Conservation (phyloP, 2,888 invertebrate species). For the Keiferia lycopersicella region DNA sequence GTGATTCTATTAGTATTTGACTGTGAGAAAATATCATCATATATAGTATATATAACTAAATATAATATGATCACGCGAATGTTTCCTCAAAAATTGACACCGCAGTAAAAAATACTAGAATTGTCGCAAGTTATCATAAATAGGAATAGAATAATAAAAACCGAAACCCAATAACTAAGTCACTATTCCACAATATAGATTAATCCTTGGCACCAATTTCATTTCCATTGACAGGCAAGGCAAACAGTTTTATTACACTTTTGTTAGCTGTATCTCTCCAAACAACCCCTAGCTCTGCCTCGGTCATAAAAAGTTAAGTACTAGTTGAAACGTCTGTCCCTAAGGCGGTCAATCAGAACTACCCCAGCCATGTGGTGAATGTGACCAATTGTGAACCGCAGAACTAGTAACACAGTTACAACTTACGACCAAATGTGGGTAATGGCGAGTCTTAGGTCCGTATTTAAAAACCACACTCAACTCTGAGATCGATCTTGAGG, state of each 20-base stretch:
- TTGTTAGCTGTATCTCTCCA: background rate
- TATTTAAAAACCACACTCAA: background rate
- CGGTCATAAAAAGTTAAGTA: background rate
- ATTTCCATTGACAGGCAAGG: background rate
- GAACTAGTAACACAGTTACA: constrained; percentile 14
- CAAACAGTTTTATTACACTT: background rate
- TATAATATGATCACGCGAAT: too few species aligned
- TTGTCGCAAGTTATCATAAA: too few species aligned
- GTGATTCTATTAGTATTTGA: too few species aligned
- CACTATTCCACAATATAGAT: background rate
- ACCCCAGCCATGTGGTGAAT: constrained; percentile 22
- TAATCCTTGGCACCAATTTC: background rate
- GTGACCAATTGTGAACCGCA: background rate
- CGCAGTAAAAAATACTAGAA: too few species aligned
- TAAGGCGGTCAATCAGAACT: background rate
- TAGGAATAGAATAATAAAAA: too few species aligned
- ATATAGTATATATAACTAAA: too few species aligned
- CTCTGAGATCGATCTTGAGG: too few species aligned
- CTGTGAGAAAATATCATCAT: too few species aligned
- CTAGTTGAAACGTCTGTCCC: background rate
- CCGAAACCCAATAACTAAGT: too few species aligned
- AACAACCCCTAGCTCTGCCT: background rate
- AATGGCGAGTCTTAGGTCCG: background rate
- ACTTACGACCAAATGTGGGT: background rate
- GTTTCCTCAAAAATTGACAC: too few species aligned